Evolutionary conservation across 2,113 vertebrate genomes (phyloP), one percentile per base, ranked within the genome.

Genomic region (Tupaia tana): DNA sequence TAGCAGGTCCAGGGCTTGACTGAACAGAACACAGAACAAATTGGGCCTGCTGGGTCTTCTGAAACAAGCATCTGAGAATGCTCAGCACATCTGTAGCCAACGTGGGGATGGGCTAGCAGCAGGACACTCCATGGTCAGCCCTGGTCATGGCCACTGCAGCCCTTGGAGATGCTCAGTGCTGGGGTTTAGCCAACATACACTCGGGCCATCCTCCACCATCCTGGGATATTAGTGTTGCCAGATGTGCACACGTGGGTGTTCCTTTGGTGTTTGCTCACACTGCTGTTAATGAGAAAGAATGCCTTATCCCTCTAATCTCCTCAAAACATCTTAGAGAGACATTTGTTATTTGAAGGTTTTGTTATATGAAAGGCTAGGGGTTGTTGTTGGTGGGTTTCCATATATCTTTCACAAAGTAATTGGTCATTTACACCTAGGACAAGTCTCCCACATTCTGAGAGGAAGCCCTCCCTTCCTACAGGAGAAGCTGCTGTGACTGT

Each of bases 111-210:
- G 43, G 64, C n/a, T 43, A 93, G 81, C 71, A 89, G 63, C 69
- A 34, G 92, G 93, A 25, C 86, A 84, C 74, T 79, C 97, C 85
- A 90, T 71, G 66, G 78, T 86, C 93, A 85, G 89, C 92, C 56
- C 86, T 79, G 87, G 89, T 75, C 83, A n/a, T 19, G 3, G 92
- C 56, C 25, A 90, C 24, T 3, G 8, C 2, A 18, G 11, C 15
- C 79, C 3, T 84, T 52, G 19, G 10, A 95, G 77, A 90, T 2
- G 31, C 19, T 43, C 22, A 61, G 19, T 12, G 1, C 61, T 19
- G 82, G 67, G n/a, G 4, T 20, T 12, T 52, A 13, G 10, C 4
- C 15, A 11, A 24, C 43, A 64, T 66, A 66, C 24, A 19, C n/a
- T 59, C 6, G 0, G 66, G 73, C 78, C 69, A 25, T 67, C 29